Evolutionary conservation across 2,113 vertebrate genomes (phyloP), one percentile per base, ranked within the genome.

Genomic region (Nansenia antarctica): DNA sequence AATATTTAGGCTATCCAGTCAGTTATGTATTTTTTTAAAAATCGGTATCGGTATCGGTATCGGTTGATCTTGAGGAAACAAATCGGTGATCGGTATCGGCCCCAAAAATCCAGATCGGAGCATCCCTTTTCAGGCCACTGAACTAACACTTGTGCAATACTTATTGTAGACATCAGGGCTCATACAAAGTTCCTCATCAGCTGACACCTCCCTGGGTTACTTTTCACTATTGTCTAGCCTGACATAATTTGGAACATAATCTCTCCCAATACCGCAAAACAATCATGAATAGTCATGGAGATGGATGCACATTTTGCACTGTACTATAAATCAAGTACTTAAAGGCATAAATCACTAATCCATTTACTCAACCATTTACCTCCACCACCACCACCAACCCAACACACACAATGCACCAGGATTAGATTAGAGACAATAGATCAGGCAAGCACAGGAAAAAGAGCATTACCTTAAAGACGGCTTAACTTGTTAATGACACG

Each of bases 331-430:
- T 22, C 18, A 26, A 39, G 32, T 62, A 26, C 34, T 1, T 49
- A 59, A 47, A 42, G 55, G 18, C 70, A 57, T 32, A 52, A 2
- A 34, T 35, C 24, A 55, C 37, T 27, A 65, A 72, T 74, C 63
- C 63, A 68, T 37, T 59, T 37, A 67, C 35, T 59, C 42, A 62
- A 63, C 71, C 67, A 70, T 73, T 26, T 47, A 18, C 20, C 52
- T n/a, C 18, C 18, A 42, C 39, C 3, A 42, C 18, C 52, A 64
- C 60, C 45, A 11, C 73, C 49, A n/a, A 42, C 65, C 2, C 39
- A 15, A 49, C 7, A 47, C 31, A 9, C 55, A 55, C 12, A n/a
- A n/a, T n/a, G n/a, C n/a, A n/a, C n/a, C n/a, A n/a, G 59, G 47
- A 45, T 58, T 39, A 22, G 65, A 63, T 52, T 62, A 37, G 3